Evolutionary conservation across 1,140 invertebrate species (phyloP).

Genomic region (Drosophila littoralis): DNA sequence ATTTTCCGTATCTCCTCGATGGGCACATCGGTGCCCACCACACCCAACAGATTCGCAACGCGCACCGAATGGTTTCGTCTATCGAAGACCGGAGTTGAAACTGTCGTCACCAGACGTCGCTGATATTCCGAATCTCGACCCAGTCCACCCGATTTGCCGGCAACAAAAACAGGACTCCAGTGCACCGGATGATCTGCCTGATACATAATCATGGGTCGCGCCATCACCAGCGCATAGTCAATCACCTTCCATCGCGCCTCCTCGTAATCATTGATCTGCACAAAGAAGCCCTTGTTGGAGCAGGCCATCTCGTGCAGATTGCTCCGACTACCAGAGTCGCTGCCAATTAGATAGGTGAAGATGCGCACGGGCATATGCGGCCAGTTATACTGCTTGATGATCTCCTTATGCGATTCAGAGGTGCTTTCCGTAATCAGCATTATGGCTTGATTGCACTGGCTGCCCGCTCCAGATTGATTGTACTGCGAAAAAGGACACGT

Average conservation of each 20-base stretch:
- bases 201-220: slow-evolving; percentile 95
- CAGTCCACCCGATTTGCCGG: slow-evolving; percentile 90
- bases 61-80: slow-evolving; percentile 94
- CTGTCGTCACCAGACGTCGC: slow-evolving; percentile 94
- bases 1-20: slow-evolving; percentile 96
- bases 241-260: slow-evolving; percentile 95
- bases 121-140: slow-evolving; percentile 89
- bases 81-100: slow-evolving; percentile 96
- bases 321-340: slow-evolving; percentile 93
- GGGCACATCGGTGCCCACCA: slow-evolving; percentile 97
- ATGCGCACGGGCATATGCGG: slow-evolving; percentile 96
- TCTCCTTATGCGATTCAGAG: slow-evolving; percentile 86
- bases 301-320: slow-evolving; percentile 98
- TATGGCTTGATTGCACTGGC: slow-evolving; percentile 98
- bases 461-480: slow-evolving; percentile 91
- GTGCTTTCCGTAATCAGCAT: slow-evolving; percentile 97
- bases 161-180: slow-evolving; percentile 95
- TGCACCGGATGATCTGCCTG: slow-evolving; percentile 94
- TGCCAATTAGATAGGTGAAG: slow-evolving; percentile 98
- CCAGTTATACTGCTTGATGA: slow-evolving; percentile 94
- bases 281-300: slow-evolving; percentile 97
- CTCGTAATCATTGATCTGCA: slow-evolving; percentile 91
- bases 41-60: slow-evolving; percentile 94
- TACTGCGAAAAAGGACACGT: slow-evolving; percentile 86
- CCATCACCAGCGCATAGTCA: slow-evolving; percentile 95